Percentiles rank a stretch among this genome's conserved stretches.
phyloP scores from a whole-genome alignment of 2,888 invertebrate species.

The Ophioninae sp. region DNA sequence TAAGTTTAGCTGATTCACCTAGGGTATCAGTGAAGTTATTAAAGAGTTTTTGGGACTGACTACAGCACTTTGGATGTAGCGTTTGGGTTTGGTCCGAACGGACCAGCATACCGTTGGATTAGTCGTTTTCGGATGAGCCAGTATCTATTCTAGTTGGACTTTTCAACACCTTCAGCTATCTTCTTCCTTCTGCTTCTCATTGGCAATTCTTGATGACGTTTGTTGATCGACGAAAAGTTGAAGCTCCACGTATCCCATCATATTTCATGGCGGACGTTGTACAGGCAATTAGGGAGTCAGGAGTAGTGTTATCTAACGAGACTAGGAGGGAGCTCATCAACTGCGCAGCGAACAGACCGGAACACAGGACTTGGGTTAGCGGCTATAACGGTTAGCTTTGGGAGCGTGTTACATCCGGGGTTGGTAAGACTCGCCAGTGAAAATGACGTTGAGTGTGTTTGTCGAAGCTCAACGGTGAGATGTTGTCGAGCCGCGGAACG shows the following conservation, averaged over 20 bases:
- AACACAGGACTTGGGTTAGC: background rate
- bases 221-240: background rate
- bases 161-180: too few species aligned
- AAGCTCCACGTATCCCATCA: background rate
- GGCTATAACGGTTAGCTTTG: background rate
- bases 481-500: constrained; percentile 14
- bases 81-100: too few species aligned
- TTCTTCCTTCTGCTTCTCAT: background rate
- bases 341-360: background rate
- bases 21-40: too few species aligned
- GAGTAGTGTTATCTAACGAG: background rate
- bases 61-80: too few species aligned
- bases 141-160: too few species aligned
- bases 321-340: background rate
- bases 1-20: too few species aligned
- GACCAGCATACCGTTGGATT: too few species aligned
- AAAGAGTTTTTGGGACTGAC: too few species aligned
- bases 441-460: constrained; percentile 38
- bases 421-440: constrained; percentile 14
- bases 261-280: background rate
- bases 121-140: too few species aligned
- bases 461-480: constrained; percentile 15
- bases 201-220: background rate
- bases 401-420: background rate
- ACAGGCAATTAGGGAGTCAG: background rate